Evolutionary conservation across 1,140 invertebrate species (phyloP), one percentile per base, ranked within the genome.

Genomic region (Drosophila serrata): DNA sequence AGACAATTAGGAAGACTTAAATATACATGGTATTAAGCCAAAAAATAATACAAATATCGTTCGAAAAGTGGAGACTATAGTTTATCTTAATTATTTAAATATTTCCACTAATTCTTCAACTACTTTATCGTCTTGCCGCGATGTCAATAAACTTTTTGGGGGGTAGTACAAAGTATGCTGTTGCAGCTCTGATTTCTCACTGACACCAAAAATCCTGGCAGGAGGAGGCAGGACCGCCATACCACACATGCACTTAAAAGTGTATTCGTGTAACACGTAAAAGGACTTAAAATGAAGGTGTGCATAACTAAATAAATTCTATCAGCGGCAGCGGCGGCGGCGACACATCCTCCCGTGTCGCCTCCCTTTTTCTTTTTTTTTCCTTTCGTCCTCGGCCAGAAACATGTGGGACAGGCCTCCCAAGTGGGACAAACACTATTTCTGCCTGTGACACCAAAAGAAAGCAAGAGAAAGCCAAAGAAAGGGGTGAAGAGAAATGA

Each of bases 231-330:
- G 19, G 2, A 24, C 43, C 31, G 24, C 5, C 24, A 15, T 48
- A 39, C 39, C 42, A 35, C 61, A 45, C 73, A 53, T 65, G 73
- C 81, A 85, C 77, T 81, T 74, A 72, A 72, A 72, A 79, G 48
- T 82, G 64, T 79, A 82, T 74, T 88, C 84, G 76, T 82, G 84
- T 80, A 59, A 82, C 84, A 87, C 84, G 84, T 88, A 84, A 80
- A 87, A 79, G 62, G 70, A 76, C 85, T 87, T 74, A 84, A 80
- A 87, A 87, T 79, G 84, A 87, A 87, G 82, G 82, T 87, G 82
- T 87, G 82, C 82, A 87, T 87, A 87, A 87, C 82, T 88, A 87
- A 87, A 87, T 87, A 88, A 87, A 87, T 87, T 87, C 84, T 87
- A 88, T 87, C 84, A 87, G 57, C 81, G 64, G 61, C 81, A 77